Base-by-base conservation (phyloP, 1,140 invertebrate genomes). In the Drosophila nikananu region DNA sequence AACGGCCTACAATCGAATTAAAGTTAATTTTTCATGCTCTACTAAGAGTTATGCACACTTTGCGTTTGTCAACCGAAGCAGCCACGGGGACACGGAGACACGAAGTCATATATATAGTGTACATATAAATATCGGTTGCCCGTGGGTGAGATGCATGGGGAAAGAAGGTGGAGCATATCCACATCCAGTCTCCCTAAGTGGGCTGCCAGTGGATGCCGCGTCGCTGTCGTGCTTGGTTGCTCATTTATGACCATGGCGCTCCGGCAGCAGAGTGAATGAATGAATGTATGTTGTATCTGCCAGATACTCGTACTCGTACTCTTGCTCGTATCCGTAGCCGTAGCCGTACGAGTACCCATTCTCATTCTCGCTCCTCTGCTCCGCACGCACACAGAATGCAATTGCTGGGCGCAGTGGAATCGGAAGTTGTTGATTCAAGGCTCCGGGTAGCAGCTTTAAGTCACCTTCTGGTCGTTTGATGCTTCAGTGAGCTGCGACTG, bases 201-300 rank as follows among this genome's bases (percentile, higher is more conserved):
- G 62, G 44, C 52, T 65, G 41, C 73, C 59, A 66, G 64, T 46
- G 46, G 60, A 67, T 44, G 74, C 74, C 54, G 64, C 42, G 49
- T 49, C 59, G 52, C 52, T 72, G 84, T 81, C 68, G 42, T 78
- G 83, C 84, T 87, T 87, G 84, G 84, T 57, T 81, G 81, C 84
- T 89, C 86, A 87, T 72, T 89, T 90, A 87, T 87, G 84, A 87
- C 84, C 84, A 87, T 84, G 83, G 62, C 66, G 84, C 84, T 71
- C 80, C 49, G 55, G 17, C 59, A 42, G 35, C 21, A 62, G 62
- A 73, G 35, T 13, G 35, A 21, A 13, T 19, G 41, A 44, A 71
- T 71, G 51, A 35, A 39, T 55, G 52, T 55, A n/a, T 55, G 54
- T 57, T n/a, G 77, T 81, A 81, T 89, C 77, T 78, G 64, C 59